Percentiles rank a stretch among this genome's conserved stretches.
These are phyloP conservation scores for Oeneis ivallda DNA, from an alignment of 2,888 invertebrate species.

Conservation along the genomic window DNA sequence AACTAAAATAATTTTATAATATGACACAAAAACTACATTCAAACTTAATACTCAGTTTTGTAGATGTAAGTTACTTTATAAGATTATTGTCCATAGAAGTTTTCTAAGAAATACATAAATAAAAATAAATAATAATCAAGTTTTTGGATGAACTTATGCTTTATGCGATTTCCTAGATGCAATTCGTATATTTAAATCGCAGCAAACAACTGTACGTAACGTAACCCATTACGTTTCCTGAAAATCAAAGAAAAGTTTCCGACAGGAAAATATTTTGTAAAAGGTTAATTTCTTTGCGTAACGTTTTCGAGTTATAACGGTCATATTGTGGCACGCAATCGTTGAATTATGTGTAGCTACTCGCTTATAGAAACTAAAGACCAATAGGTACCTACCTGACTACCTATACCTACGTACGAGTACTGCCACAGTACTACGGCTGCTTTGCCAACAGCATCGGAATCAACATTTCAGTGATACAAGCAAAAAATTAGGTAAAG, in stretches of 20 bases:
- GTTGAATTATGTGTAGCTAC: conserved; percentile 38
- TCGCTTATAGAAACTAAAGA: not conserved
- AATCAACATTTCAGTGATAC: not conserved
- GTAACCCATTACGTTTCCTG: not conserved
- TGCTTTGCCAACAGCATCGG: not conserved
- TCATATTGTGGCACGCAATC: conserved; percentile 40
- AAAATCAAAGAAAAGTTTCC: not conserved
- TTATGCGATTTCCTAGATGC: too few relatives aligned
- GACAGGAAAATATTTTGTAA: not conserved
- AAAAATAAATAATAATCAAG: too few relatives aligned
- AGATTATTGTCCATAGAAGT: too few relatives aligned
- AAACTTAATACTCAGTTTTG: too few relatives aligned
- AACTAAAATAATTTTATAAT: too few relatives aligned
- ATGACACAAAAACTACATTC: too few relatives aligned
- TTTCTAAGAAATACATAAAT: too few relatives aligned
- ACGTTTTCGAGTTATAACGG: conserved; percentile 21
- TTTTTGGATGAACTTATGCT: too few relatives aligned
- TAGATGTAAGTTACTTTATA: too few relatives aligned
- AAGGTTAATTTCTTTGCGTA: not conserved
- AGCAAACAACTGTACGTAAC: not conserved
- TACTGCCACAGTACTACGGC: too few relatives aligned
- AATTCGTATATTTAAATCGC: not conserved
- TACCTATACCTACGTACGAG: too few relatives aligned
- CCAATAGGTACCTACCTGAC: too few relatives aligned
- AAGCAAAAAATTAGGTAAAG: not conserved